phyloP scores from a whole-genome alignment of 2,888 invertebrate genomes.

The Hydriomena furcata region DNA sequence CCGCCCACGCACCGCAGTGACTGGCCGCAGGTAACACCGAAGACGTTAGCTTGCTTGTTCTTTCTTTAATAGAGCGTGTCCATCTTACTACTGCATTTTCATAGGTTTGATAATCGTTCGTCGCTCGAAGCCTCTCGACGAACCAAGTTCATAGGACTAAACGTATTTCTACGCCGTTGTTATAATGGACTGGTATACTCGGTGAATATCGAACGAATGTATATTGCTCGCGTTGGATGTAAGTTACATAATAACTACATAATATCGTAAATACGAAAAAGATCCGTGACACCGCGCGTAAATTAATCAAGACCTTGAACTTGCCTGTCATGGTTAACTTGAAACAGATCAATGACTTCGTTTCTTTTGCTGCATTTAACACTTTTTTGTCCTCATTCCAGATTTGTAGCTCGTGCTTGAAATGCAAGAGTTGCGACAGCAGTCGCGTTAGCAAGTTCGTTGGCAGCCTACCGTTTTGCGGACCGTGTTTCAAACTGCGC shows the following conservation, averaged over 20 bases:
- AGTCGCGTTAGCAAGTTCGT: constrained; percentile 90
- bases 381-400: constrained; percentile 50
- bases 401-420: constrained; percentile 90
- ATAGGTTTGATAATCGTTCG: no score
- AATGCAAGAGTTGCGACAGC: constrained; percentile 95
- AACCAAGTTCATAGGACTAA: no score
- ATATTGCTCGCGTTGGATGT: no score
- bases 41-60: no score
- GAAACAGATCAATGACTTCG: constrained; percentile 15
- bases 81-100: no score
- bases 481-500: constrained; percentile 92
- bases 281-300: constrained; percentile 5
- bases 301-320: constrained; percentile 23
- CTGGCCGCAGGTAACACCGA: constrained; percentile 63
- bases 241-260: background rate
- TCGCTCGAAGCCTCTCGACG: no score
- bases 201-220: no score
- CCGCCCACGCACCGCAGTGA: constrained; percentile 77
- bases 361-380: constrained; percentile 3
- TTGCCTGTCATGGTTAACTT: constrained; percentile 22
- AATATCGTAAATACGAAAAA: constrained; percentile 1
- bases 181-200: no score
- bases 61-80: no score
- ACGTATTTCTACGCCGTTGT: no score
- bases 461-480: constrained; percentile 93